These are phyloP conservation scores for Channa striata DNA, from an alignment of 2,797 vertebrate genomes.

Conservation along the genomic window DNA sequence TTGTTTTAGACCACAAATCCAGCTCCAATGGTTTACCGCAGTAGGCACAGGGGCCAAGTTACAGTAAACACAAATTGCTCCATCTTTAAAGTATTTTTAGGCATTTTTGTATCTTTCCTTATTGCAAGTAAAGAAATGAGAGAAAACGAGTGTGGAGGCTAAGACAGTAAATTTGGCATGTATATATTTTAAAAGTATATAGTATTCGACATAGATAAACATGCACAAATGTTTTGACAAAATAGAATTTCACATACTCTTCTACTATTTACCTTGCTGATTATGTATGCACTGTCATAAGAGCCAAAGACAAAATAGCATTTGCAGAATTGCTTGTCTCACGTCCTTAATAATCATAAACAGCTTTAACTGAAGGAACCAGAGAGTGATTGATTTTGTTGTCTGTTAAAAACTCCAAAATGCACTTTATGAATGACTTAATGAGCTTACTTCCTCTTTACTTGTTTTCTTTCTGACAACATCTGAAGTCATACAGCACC, in stretches of 20 bases:
- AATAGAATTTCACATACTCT: not conserved
- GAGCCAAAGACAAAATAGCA: not conserved
- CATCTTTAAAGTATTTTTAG: constrained; percentile 1
- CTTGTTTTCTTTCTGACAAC: constrained; percentile 7
- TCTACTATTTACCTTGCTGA: not conserved
- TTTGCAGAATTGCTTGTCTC: not conserved
- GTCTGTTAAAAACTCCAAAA: not conserved
- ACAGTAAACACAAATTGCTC: constrained; percentile 3
- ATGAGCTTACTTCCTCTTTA: constrained; percentile 1
- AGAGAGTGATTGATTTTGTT: not conserved
- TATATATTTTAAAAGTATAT: too few species aligned
- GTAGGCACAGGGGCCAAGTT: constrained; percentile 11
- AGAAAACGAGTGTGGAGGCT: not conserved
- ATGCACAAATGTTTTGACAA: too few species aligned
- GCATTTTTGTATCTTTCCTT: not conserved
- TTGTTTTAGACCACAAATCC: constrained; percentile 21
- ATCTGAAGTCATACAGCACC: constrained; percentile 24
- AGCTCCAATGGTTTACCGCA: constrained; percentile 16
- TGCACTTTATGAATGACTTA: not conserved
- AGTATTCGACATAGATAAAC: too few species aligned
- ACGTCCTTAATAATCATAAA: not conserved
- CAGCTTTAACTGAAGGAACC: not conserved
- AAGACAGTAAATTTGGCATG: too few species aligned
- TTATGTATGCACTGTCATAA: not conserved
- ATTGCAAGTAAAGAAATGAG: not conserved